phyloP scores from a whole-genome alignment of 2,888 invertebrate species.

The Spodoptera picta region DNA sequence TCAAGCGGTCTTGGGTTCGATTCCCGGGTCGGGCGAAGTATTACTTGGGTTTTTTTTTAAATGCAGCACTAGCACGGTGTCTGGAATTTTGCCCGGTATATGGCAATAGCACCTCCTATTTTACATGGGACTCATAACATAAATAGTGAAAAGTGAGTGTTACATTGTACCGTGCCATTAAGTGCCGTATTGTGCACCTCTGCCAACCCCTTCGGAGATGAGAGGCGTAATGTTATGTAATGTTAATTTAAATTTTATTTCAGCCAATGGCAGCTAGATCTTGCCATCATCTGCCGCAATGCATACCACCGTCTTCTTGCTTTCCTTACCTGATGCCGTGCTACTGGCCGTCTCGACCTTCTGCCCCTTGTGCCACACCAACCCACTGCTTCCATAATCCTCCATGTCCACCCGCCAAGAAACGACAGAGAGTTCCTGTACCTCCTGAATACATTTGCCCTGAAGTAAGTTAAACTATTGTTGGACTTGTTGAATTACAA shows the following conservation, averaged over 20 bases:
- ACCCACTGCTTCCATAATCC: conserved; percentile 81
- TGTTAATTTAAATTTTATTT: neutral
- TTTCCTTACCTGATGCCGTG: conserved; percentile 84
- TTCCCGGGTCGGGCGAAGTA: too few relatives aligned
- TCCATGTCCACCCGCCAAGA: conserved; percentile 73
- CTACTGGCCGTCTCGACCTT: conserved; percentile 78
- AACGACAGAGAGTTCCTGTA: conserved; percentile 29
- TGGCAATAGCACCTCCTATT: too few relatives aligned
- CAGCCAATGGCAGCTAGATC: conserved; percentile 75
- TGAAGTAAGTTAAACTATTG: conserved; percentile 53
- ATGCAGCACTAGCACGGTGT: too few relatives aligned
- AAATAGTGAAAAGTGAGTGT: too few relatives aligned
- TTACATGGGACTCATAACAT: too few relatives aligned
- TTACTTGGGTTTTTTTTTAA: too few relatives aligned
- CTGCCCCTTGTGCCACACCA: conserved; percentile 77
- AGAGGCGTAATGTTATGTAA: neutral
- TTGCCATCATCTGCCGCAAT: conserved; percentile 77
- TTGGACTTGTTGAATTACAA: too few relatives aligned
- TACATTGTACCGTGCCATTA: too few relatives aligned
- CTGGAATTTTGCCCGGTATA: too few relatives aligned
- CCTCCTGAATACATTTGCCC: conserved; percentile 60
- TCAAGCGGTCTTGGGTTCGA: too few relatives aligned
- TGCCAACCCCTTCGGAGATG: too few relatives aligned
- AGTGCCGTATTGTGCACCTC: too few relatives aligned
- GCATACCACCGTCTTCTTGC: conserved; percentile 75